Evolutionary conservation across 2,113 vertebrate genomes (phyloP), one percentile per base, ranked within the genome.

Genomic region (Rhipidura dahli): DNA sequence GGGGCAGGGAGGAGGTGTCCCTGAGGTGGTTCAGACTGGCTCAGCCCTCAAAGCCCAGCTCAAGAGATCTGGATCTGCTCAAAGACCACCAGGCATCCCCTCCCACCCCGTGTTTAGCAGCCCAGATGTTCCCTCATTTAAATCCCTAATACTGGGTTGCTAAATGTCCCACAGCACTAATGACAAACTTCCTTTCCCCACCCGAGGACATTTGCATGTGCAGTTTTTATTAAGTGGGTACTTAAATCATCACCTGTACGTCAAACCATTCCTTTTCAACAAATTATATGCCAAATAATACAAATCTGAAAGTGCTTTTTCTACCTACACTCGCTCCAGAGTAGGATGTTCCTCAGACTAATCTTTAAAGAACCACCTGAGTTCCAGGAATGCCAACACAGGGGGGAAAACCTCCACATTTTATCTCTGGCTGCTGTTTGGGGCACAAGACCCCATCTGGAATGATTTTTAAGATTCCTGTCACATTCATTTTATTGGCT

Each of bases 131-230:
- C 42, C 71, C 39, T 53, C 71, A 61, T 78, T 91, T 90, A 89
- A 72, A 56, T 53, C 53, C 61, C 37, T 71, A 89, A 90, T 26
- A n/a, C 21, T 42, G 27, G 50, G 42, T 40, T 71, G 57, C 31
- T 57, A 49, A 24, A 63, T 2, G 4, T 35, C 66, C 51, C 68
- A 80, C 61, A 70, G 35, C 30, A 45, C 57, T 84, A 66, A 84
- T n/a, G 26, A 78, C 70, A 71, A 75, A 79, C 42, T 93, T 89
- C 73, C 65, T 93, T 44, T 64, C 64, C 70, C 35, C 70, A 84
- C 39, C 39, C 6, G n/a, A 76, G 72, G 20, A 54, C 15, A 79
- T 50, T 7, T 87, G 65, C 81, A 91, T 57, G 37, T 35, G 39
- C 35, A 56, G 44, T 45, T 83, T 82, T 87, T 37, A 79, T 75